Evolutionary conservation across 2,113 vertebrate genomes (phyloP), one percentile per base, ranked within the genome.

Genomic region (Peromyscus polionotus): DNA sequence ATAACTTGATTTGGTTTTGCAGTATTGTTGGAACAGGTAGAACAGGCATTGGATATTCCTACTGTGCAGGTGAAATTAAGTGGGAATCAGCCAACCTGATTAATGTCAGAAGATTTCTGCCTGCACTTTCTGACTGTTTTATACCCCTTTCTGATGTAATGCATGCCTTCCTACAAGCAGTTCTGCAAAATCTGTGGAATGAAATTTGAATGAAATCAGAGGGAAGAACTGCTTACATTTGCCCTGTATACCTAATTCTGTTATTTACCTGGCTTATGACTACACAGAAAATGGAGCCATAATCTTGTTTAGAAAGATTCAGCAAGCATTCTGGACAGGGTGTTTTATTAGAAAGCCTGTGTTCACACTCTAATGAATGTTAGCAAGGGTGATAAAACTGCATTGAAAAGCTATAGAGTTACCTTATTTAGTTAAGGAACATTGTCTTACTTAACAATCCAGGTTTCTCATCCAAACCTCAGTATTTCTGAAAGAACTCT

Each of bases 341-440:
- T 73, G 11, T 26, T 85, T 84, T 42, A 94, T 93, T 96, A 42
- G 63, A 90, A 96, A 84, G 48, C 59, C 73, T 85, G 89, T n/a
- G 22, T 75, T 94, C 95, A 91, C 16, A 70, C 48, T 88, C 26
- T 90, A 28, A 20, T 92, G 81, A 90, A 36, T 80, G 19, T 63
- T 88, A 95, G 45, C 13, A 88, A 31, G 7, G 7, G 28, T 91
- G 12, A 91, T 95, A 89, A 94, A 83, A 51, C 76, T 87, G 17
- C 8, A 51, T 20, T 90, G 65, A 85, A 87, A 76, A 67, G 39
- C 48, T 91, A 5, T 84, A 67, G 76, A 88, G 68, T 93, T 51
- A 61, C 84, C 93, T 95, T 79, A 67, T 51, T 91, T 94, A 70
- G 72, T 95, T 67, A 96, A 86, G 85, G 80, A 76, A 16, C 39